Evolutionary conservation across 2,113 vertebrate genomes (phyloP).

Genomic region (Sebastes schlegelii): DNA sequence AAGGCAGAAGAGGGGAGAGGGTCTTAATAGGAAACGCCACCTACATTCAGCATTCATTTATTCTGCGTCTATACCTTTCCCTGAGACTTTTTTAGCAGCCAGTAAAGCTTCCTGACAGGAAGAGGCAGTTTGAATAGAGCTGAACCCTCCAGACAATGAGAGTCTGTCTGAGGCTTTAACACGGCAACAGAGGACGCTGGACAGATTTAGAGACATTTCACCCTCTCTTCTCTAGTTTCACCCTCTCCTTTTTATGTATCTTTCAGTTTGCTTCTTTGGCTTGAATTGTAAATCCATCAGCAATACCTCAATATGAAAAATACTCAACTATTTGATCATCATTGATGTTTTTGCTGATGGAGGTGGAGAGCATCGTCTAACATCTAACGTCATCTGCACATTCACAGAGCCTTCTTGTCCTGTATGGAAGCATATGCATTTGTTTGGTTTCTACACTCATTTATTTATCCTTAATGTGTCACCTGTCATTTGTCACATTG

Average conservation of each 20-base stretch:
- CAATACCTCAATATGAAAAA: not conserved
- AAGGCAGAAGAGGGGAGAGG: slow-evolving; percentile 40
- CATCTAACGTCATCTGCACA: not conserved
- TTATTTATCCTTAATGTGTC: not conserved
- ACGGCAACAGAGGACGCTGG: not conserved
- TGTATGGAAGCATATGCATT: not conserved
- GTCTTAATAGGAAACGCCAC: slow-evolving; percentile 18
- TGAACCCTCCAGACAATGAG: slow-evolving; percentile 52
- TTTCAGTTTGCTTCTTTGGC: not conserved
- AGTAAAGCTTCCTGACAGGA: slow-evolving; percentile 45
- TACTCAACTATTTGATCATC: not conserved
- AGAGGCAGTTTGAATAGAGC: slow-evolving; percentile 18
- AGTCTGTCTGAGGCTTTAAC: slow-evolving; percentile 42
- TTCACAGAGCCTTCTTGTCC: not conserved
- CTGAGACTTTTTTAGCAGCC: slow-evolving; percentile 11
- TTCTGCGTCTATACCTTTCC: not conserved
- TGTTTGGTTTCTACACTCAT: not conserved
- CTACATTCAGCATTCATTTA: slow-evolving; percentile 15
- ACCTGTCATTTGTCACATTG: not conserved
- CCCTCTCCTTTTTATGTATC: not conserved
- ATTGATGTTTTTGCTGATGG: not conserved
- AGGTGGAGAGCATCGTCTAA: not conserved
- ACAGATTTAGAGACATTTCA: slow-evolving; percentile 11
- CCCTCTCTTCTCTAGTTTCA: not conserved
- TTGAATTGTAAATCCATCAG: not conserved